These are phyloP conservation scores for Ladona fulva DNA, from an alignment of 1,140 invertebrate genomes.

Conservation along the genomic window DNA sequence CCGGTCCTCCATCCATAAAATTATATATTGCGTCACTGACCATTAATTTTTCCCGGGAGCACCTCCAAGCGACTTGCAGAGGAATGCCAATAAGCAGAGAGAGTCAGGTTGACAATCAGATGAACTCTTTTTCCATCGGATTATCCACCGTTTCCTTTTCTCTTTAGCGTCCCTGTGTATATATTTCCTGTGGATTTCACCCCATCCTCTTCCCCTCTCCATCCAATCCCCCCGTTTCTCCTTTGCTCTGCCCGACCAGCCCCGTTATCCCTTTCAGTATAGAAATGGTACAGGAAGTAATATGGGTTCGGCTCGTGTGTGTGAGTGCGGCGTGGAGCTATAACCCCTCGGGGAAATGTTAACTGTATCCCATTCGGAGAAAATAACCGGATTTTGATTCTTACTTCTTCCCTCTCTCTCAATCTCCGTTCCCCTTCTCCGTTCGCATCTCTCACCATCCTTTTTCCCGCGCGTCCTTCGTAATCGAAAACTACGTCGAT, in stretches of 20 bases:
- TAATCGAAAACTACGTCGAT: too few species aligned
- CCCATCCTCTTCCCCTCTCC: neutral
- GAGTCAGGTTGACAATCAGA: too few species aligned
- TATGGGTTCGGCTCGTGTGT: neutral
- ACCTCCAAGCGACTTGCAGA: too few species aligned
- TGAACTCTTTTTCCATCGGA: too few species aligned
- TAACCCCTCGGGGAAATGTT: neutral
- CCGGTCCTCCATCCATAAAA: too few species aligned
- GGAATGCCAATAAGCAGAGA: too few species aligned
- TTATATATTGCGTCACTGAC: too few species aligned
- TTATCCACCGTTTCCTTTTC: too few species aligned
- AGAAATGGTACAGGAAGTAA: neutral
- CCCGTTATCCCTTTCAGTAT: neutral
- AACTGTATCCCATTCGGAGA: conserved; percentile 3
- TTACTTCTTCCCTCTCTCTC: neutral
- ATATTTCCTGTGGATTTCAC: neutral
- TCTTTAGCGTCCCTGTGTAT: too few species aligned
- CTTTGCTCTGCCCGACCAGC: neutral
- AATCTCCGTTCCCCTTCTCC: neutral
- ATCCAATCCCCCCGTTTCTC: neutral
- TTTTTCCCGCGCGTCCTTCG: neutral
- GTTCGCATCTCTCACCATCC: neutral
- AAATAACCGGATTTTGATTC: neutral
- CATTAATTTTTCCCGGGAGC: too few species aligned
- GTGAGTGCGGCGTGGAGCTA: neutral